Percentiles rank a stretch among this genome's conserved stretches.
Evolutionary conservation across 2,888 invertebrate genomes (phyloP).

Genomic region (Stenotaenia linearis): DNA sequence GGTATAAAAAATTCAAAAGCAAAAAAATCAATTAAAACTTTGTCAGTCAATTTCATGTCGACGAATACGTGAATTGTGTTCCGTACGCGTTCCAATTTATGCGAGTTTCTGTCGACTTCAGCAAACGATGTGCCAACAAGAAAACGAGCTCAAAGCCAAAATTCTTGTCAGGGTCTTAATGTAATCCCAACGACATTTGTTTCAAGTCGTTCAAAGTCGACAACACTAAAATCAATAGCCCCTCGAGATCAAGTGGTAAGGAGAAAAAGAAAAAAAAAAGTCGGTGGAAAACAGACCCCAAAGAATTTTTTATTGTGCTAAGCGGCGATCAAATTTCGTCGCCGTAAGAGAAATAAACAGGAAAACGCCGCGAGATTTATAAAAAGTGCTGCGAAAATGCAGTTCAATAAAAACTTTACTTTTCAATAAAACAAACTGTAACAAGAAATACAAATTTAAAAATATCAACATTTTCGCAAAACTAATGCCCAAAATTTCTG

Average conservation of each 20-base stretch:
- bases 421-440: not conserved
- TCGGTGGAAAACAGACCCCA: not conserved
- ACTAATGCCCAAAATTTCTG: too few species aligned
- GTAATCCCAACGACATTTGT: conserved; percentile 6
- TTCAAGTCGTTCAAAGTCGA: not conserved
- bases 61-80: not conserved
- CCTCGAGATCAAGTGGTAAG: not conserved
- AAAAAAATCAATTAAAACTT: not conserved
- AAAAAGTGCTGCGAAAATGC: not conserved
- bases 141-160: not conserved
- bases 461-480: too few species aligned
- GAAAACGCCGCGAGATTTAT: not conserved
- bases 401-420: not conserved
- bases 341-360: not conserved
- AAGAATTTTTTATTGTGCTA: not conserved
- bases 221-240: conserved; percentile 1
- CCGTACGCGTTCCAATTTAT: not conserved
- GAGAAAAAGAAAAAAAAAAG: not conserved
- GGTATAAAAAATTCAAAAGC: not conserved
- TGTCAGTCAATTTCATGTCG: too few species aligned
- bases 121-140: conserved; percentile 13
- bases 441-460: not conserved
- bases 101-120: not conserved
- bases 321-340: not conserved
- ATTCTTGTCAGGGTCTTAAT: conserved; percentile 13